Conservation (phyloP, 2,113 vertebrate genomes). For the Ctenodactylus gundi region DNA sequence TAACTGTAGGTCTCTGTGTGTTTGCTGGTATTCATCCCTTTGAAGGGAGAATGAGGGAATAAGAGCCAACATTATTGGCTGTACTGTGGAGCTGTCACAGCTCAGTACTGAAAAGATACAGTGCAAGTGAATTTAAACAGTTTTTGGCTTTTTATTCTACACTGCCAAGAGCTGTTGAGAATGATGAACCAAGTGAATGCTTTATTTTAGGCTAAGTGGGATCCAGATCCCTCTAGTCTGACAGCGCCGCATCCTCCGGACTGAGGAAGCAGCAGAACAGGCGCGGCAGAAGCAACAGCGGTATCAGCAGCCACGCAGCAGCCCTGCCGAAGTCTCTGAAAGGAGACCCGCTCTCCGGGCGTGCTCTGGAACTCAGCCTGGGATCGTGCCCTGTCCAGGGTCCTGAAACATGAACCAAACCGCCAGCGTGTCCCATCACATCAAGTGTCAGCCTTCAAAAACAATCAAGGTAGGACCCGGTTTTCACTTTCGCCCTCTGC, state of each 20-base stretch:
- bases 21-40: conserved; percentile 73
- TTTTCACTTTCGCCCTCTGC: not conserved
- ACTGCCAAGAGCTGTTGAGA: conserved; percentile 60
- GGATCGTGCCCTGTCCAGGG: conserved; percentile 72
- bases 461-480: conserved; percentile 87
- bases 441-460: conserved; percentile 89
- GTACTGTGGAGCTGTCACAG: conserved; percentile 73
- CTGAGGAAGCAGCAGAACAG: conserved; percentile 67
- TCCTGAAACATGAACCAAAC: conserved; percentile 93
- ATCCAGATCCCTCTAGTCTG: conserved; percentile 64
- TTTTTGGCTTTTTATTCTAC: conserved; percentile 64
- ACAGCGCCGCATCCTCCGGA: conserved; percentile 69
- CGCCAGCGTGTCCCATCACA: conserved; percentile 91
- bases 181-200: conserved; percentile 70
- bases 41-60: conserved; percentile 71
- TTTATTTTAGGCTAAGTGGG: conserved; percentile 76
- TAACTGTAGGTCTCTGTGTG: conserved; percentile 71
- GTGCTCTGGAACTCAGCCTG: conserved; percentile 13
- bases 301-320: conserved; percentile 53
- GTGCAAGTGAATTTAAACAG: conserved; percentile 72
- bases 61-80: conserved; percentile 76
- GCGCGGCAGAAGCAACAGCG: conserved; percentile 53
- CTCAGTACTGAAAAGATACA: conserved; percentile 73
- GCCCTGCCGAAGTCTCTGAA: conserved; percentile 55
- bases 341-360: conserved; percentile 40